phyloP scores from a whole-genome alignment of 2,888 invertebrate genomes.

The Neocrepidodera transversa region DNA sequence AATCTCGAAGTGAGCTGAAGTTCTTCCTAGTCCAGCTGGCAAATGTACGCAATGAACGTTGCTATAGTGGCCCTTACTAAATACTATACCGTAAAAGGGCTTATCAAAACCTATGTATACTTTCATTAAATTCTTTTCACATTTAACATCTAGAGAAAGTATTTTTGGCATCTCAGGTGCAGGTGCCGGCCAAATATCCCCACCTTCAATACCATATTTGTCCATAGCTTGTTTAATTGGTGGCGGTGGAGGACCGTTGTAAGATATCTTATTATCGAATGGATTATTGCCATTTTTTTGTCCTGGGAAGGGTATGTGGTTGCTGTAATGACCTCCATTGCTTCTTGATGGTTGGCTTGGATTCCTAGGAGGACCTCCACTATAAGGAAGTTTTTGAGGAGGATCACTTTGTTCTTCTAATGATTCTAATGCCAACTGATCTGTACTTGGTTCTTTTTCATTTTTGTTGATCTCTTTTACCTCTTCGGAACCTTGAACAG shows the following conservation, averaged over 20 bases:
- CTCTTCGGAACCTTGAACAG: slow-evolving; percentile 64
- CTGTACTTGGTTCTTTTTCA: slow-evolving; percentile 68
- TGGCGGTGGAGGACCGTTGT: slow-evolving; percentile 73
- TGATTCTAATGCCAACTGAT: slow-evolving; percentile 78
- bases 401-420: slow-evolving; percentile 67
- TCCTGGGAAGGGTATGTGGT: slow-evolving; percentile 63
- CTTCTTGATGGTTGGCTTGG: slow-evolving; percentile 57
- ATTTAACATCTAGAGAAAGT: slow-evolving; percentile 89
- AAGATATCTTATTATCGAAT: slow-evolving; percentile 64
- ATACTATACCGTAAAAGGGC: slow-evolving; percentile 94
- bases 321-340: slow-evolving; percentile 49
- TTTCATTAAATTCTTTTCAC: slow-evolving; percentile 93
- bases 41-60: slow-evolving; percentile 91
- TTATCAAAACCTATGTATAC: slow-evolving; percentile 93
- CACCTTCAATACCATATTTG: slow-evolving; percentile 55
- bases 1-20: slow-evolving; percentile 89
- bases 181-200: slow-evolving; percentile 84
- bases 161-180: slow-evolving; percentile 93
- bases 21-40: slow-evolving; percentile 83
- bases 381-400: slow-evolving; percentile 62
- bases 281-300: slow-evolving; percentile 61
- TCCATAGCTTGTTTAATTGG: slow-evolving; percentile 58
- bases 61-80: slow-evolving; percentile 93
- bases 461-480: slow-evolving; percentile 65
- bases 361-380: slow-evolving; percentile 35